Conservation (phyloP, 2,797 vertebrate genomes). For the Pteropus rufus region DNA sequence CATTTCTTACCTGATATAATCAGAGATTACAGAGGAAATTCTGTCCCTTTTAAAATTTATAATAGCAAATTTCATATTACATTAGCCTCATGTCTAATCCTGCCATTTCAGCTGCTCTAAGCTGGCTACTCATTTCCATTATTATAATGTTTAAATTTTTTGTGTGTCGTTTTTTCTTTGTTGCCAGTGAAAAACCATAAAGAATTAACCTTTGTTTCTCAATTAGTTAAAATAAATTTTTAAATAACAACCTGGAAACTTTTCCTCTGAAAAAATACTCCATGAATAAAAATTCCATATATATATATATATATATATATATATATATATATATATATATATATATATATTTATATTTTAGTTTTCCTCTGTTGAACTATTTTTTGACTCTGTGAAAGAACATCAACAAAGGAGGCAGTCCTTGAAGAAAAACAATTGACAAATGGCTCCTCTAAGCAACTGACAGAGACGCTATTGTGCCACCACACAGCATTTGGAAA, state of each 20-base stretch:
- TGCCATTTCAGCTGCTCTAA: neutral
- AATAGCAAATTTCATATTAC: neutral
- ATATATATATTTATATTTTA: neutral
- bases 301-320: too few species aligned
- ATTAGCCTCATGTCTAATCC: neutral
- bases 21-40: neutral
- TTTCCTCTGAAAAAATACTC: neutral
- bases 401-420: slow-evolving; percentile 63
- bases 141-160: neutral
- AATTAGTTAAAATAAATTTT: slow-evolving; percentile 14
- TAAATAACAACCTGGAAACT: neutral
- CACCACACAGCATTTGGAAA: slow-evolving; percentile 23
- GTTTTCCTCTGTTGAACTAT: slow-evolving; percentile 34
- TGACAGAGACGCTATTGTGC: slow-evolving; percentile 63
- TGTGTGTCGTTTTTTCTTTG: neutral
- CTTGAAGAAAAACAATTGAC: slow-evolving; percentile 70
- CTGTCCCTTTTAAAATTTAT: neutral
- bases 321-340: neutral
- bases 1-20: neutral
- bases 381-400: slow-evolving; percentile 51
- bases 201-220: neutral
- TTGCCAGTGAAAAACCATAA: neutral
- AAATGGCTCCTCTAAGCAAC: slow-evolving; percentile 66
- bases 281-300: slow-evolving; percentile 18
- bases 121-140: neutral